Percentiles rank a stretch among this genome's conserved stretches.
These are phyloP conservation scores for Agrilus biguttatus DNA, from an alignment of 2,888 invertebrate genomes.

Conservation along the genomic window DNA sequence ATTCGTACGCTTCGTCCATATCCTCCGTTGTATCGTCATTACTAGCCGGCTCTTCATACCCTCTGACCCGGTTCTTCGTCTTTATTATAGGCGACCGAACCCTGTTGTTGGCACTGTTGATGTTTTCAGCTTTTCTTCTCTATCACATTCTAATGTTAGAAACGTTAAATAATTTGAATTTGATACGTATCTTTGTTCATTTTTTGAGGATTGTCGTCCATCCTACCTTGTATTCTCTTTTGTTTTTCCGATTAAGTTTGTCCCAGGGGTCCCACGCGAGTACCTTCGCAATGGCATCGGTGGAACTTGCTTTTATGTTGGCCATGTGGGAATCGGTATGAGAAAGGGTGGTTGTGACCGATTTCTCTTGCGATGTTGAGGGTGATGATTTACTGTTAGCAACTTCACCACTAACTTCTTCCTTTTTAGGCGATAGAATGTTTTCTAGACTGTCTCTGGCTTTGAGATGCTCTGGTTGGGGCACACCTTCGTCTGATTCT, in stretches of 20 bases:
- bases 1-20: constrained; percentile 12
- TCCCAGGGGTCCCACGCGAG: constrained; percentile 24
- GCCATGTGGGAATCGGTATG: constrained; percentile 14
- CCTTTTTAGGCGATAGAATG: constrained; percentile 15
- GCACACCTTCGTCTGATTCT: constrained; percentile 12
- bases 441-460: constrained; percentile 24
- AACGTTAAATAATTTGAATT: background rate
- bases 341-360: constrained; percentile 7
- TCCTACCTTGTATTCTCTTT: constrained; percentile 20
- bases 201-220: constrained; percentile 1
- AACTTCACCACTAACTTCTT: constrained; percentile 12
- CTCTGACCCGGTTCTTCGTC: background rate
- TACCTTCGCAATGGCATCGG: constrained; percentile 14
- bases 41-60: constrained; percentile 1
- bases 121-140: constrained; percentile 5
- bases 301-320: constrained; percentile 5
- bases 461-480: constrained; percentile 12
- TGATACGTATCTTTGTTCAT: background rate
- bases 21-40: constrained; percentile 2
- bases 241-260: constrained; percentile 20
- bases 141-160: background rate
- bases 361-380: constrained; percentile 11
- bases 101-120: constrained; percentile 3
- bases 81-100: background rate
- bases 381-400: constrained; percentile 12